These are phyloP conservation scores for Hippocampus mohnikei DNA, from an alignment of 2,113 vertebrate genomes.

Conservation along the genomic window DNA sequence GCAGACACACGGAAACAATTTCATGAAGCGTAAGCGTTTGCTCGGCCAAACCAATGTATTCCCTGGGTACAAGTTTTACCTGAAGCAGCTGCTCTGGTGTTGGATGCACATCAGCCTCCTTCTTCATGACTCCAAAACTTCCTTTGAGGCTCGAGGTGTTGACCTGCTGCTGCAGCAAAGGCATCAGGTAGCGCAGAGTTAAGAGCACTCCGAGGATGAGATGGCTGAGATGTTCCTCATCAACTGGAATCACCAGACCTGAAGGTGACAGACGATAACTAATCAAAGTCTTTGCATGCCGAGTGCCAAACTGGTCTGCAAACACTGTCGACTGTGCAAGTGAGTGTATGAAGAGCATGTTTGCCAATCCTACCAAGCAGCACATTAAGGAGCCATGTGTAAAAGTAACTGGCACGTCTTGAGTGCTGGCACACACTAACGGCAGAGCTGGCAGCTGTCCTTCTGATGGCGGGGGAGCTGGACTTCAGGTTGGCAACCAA, in stretches of 20 bases:
- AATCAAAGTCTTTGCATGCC: background rate
- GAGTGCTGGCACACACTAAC: conserved; percentile 93
- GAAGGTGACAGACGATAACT: background rate
- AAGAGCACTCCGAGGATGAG: conserved; percentile 90
- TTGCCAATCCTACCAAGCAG: conserved; percentile 79
- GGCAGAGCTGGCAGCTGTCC: conserved; percentile 86
- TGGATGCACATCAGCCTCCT: conserved; percentile 89
- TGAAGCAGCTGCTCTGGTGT: conserved; percentile 87
- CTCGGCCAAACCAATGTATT: background rate
- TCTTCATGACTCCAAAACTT: conserved; percentile 92
- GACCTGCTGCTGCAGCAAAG: conserved; percentile 90
- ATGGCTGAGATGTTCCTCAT: conserved; percentile 84
- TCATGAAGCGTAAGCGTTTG: background rate
- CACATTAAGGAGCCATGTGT: conserved; percentile 92
- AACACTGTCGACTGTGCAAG: background rate
- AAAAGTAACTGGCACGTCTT: conserved; percentile 87
- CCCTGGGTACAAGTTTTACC: conserved; percentile 63
- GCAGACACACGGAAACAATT: conserved; percentile 1
- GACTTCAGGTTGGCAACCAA: conserved; percentile 92
- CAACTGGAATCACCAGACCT: conserved; percentile 87
- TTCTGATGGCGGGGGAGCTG: conserved; percentile 86
- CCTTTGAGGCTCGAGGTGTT: conserved; percentile 93
- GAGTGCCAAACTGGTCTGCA: background rate
- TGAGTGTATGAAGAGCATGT: background rate
- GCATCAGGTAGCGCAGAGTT: conserved; percentile 89